phyloP scores from a whole-genome alignment of 2,113 vertebrate species.

The Laticauda colubrina region DNA sequence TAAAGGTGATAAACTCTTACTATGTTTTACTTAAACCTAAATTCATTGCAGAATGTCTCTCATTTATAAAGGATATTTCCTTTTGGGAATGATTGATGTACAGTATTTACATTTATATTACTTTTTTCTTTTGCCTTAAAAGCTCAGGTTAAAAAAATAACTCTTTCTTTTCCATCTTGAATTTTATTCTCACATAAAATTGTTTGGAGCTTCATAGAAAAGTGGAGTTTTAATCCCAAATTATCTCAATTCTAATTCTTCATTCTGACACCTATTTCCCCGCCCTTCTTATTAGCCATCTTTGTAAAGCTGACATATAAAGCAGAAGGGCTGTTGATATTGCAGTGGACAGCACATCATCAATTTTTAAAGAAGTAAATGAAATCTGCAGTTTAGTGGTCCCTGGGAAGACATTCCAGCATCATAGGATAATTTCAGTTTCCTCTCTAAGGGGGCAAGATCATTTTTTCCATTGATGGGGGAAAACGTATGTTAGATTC shows the following conservation, averaged over 20 bases:
- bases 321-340: conserved; percentile 8
- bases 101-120: conserved; percentile 32
- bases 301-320: neutral
- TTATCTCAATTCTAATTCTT: neutral
- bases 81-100: neutral
- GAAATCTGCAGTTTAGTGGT: neutral
- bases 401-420: neutral
- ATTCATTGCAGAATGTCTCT: neutral
- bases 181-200: neutral
- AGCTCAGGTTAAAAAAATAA: neutral
- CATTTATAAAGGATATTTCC: neutral
- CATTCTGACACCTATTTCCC: neutral
- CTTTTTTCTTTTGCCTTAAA: neutral
- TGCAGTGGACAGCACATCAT: neutral
- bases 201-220: neutral
- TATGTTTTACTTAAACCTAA: neutral
- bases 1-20: neutral
- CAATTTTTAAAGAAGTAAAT: conserved; percentile 13
- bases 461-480: neutral
- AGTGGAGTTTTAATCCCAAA: neutral
- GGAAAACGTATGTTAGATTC: neutral
- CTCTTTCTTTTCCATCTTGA: neutral
- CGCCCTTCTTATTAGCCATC: neutral
- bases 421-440: neutral
- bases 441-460: neutral